Percentiles rank a stretch among this genome's conserved stretches.
phyloP scores from a whole-genome alignment of 53 echinoderm and acorn worm genomes.

The Patiria pectinifera region DNA sequence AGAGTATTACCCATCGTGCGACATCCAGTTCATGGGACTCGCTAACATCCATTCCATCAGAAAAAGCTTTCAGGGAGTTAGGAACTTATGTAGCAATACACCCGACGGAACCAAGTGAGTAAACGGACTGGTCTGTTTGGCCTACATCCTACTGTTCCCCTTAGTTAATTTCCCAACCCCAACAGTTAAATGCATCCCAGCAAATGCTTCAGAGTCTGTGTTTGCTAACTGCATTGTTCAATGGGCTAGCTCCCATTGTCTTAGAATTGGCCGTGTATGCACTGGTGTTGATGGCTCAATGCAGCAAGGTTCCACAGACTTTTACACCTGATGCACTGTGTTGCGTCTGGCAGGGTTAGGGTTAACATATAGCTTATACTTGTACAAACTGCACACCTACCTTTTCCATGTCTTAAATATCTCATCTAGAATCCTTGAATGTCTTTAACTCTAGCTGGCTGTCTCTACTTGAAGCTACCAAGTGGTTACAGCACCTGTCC shows the following conservation, averaged over 20 bases:
- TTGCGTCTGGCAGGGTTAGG: not conserved
- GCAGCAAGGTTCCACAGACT: too few species aligned
- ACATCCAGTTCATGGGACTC: conserved; percentile 94
- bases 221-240: too few species aligned
- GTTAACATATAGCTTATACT: not conserved
- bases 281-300: too few species aligned
- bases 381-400: not conserved
- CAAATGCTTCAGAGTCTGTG: too few species aligned
- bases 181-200: too few species aligned
- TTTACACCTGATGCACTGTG: too few species aligned
- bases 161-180: not conserved
- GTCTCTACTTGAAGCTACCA: conserved; percentile 80
- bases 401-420: not conserved
- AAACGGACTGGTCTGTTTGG: not conserved
- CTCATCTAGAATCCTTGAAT: not conserved
- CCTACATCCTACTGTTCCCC: not conserved
- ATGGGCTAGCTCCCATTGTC: too few species aligned
- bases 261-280: too few species aligned
- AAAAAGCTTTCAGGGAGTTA: conserved; percentile 87
- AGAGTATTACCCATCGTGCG: conserved; percentile 94
- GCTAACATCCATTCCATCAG: conserved; percentile 94
- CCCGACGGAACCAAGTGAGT: conserved; percentile 73
- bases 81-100: conserved; percentile 76
- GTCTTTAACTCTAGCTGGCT: conserved; percentile 71
- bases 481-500: conserved; percentile 90